phyloP scores from a whole-genome alignment of 2,888 invertebrate species.

The Diloba caeruleocephala region DNA sequence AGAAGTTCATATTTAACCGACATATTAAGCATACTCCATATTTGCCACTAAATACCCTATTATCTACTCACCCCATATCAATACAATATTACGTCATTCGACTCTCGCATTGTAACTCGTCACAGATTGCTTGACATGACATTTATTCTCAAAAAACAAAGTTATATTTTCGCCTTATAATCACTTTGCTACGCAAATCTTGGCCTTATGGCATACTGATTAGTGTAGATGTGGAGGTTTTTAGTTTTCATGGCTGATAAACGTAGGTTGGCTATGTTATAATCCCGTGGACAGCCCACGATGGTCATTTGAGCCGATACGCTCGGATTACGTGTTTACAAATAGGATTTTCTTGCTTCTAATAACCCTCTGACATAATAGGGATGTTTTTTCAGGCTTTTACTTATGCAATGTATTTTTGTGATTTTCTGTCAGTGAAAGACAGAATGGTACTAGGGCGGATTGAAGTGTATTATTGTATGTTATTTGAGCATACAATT shows the following conservation, averaged over 20 bases:
- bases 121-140: conserved; percentile 55
- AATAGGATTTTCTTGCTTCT: conserved; percentile 64
- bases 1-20: conserved; percentile 20
- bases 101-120: conserved; percentile 60
- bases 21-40: conserved; percentile 43
- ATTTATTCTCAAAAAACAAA: conserved; percentile 48
- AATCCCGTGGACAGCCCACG: conserved; percentile 48
- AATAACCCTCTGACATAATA: conserved; percentile 39
- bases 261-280: conserved; percentile 13
- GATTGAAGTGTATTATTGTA: background rate
- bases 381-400: conserved; percentile 16
- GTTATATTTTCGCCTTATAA: conserved; percentile 1
- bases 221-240: background rate
- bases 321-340: conserved; percentile 69
- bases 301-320: conserved; percentile 70
- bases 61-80: conserved; percentile 59
- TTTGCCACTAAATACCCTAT: conserved; percentile 59
- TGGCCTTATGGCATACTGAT: conserved; percentile 2
- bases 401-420: conserved; percentile 13
- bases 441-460: background rate
- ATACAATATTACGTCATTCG: conserved; percentile 62
- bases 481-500: conserved; percentile 9
- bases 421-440: conserved; percentile 1
- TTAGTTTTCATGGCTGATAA: background rate
- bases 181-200: conserved; percentile 1